Conservation (phyloP, 1,140 invertebrate species). For the Drosophila miranda region DNA sequence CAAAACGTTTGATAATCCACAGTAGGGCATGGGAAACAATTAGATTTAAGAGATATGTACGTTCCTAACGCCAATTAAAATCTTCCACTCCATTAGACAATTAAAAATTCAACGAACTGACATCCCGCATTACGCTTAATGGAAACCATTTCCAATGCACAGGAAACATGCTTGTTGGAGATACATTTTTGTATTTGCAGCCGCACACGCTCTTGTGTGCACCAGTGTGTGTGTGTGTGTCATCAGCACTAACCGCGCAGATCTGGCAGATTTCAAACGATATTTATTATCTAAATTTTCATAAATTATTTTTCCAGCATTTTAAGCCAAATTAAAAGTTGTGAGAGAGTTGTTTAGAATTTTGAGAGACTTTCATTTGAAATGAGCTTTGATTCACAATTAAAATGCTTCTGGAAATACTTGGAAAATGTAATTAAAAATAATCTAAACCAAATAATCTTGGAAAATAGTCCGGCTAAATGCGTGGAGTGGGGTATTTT, state of each 20-base stretch:
- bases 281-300: too few species aligned
- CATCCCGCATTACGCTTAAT: conserved; percentile 30
- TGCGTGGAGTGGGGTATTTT: conserved; percentile 12
- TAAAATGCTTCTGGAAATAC: conserved; percentile 24
- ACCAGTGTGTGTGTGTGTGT: too few species aligned
- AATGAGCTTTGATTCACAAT: conserved; percentile 2
- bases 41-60: neutral
- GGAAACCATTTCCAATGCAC: conserved; percentile 7
- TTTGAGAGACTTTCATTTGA: neutral
- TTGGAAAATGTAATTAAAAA: conserved; percentile 62
- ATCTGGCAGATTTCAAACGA: too few species aligned
- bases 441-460: conserved; percentile 16
- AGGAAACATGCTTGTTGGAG: conserved; percentile 4
- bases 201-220: too few species aligned
- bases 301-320: too few species aligned
- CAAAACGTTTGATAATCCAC: neutral
- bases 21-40: neutral
- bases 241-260: too few species aligned
- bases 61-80: conserved; percentile 15
- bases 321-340: too few species aligned
- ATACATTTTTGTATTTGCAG: conserved; percentile 8
- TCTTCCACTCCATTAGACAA: conserved; percentile 34
- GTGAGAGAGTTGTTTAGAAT: too few species aligned
- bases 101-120: conserved; percentile 15
- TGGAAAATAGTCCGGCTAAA: neutral